Conservation (phyloP, 1,140 invertebrate genomes). For the Drosophila nasuta region DNA sequence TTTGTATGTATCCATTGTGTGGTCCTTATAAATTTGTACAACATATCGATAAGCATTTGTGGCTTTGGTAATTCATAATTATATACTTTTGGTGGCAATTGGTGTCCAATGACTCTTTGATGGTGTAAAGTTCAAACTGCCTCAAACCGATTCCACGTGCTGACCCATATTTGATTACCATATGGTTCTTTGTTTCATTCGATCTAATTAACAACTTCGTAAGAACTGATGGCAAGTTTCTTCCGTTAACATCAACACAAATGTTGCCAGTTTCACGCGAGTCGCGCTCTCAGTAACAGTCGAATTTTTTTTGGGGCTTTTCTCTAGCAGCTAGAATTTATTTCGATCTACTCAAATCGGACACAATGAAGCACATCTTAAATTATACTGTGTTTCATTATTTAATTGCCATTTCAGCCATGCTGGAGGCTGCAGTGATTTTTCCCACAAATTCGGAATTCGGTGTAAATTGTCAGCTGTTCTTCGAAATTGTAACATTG, state of each 20-base stretch:
- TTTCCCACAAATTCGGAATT: conserved; percentile 59
- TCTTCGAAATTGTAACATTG: too few species aligned
- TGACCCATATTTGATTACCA: conserved; percentile 28
- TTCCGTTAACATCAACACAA: background rate
- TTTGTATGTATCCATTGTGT: conserved; percentile 35
- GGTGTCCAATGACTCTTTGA: too few species aligned
- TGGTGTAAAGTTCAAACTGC: conserved; percentile 41
- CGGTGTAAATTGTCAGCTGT: conserved; percentile 45
- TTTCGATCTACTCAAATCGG: background rate
- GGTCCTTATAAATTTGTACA: conserved; percentile 37
- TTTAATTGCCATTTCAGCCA: background rate
- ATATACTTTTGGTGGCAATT: background rate
- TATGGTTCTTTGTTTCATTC: conserved; percentile 7
- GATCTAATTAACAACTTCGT: conserved; percentile 40
- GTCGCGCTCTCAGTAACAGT: conserved; percentile 21
- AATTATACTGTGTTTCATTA: background rate
- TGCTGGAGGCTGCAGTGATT: conserved; percentile 8
- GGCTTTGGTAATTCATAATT: background rate
- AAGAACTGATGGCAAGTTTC: conserved; percentile 23
- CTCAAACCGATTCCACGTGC: conserved; percentile 53
- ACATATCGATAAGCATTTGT: background rate
- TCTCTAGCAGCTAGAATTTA: background rate
- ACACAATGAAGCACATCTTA: conserved; percentile 11
- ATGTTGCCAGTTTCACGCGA: conserved; percentile 23
- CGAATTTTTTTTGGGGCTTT: background rate